A percentile compares a stretch with the other conserved stretches of the same genome.
phyloP scores from a whole-genome alignment of 2,113 vertebrate species.

The human region GRCh38 chr17:34738501-34739000 shows the following conservation, averaged over 20 bases:
- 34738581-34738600: not conserved
- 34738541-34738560: not conserved
- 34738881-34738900: no score
- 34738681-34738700: not conserved
- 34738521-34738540: not conserved
- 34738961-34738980: not conserved
- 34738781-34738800: not conserved
- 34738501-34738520: not conserved
- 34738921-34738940: not conserved
- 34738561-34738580: not conserved
- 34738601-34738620: not conserved
- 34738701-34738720: not conserved
- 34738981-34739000: not conserved
- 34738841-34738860: not conserved
- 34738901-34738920: no score
- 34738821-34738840: not conserved
- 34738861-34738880: not conserved
- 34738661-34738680: not conserved
- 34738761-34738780: not conserved
- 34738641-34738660: constrained; percentile 14
- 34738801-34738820: not conserved
- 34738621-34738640: not conserved
- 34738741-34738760: not conserved
- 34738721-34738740: not conserved
- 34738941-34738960: not conserved